A percentile compares a stretch with the other conserved stretches of the same genome.
Evolutionary conservation across 2,113 vertebrate genomes (phyloP).

Genomic region (Illadopsis cleaveri): DNA sequence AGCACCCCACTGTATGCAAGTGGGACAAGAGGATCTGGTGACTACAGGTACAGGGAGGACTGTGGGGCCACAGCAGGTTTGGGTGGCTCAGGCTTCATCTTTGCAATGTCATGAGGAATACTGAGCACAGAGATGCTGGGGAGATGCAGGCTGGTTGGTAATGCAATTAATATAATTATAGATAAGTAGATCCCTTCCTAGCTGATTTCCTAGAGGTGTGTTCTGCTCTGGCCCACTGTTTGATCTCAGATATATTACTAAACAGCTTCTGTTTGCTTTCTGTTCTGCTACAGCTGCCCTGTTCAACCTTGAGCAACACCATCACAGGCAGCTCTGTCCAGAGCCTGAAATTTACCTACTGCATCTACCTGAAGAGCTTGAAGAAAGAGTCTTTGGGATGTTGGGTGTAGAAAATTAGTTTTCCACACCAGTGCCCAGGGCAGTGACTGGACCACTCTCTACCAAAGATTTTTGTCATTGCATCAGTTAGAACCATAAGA

Average conservation of each 20-base stretch:
- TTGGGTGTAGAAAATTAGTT: fast-evolving
- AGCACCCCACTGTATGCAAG: background rate
- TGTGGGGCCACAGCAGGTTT: background rate
- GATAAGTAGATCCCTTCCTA: background rate
- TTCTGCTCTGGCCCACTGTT: background rate
- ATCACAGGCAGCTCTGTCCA: background rate
- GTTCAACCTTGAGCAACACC: background rate
- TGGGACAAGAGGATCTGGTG: background rate
- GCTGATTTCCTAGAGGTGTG: background rate
- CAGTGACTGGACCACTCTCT: background rate
- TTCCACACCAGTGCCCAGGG: background rate
- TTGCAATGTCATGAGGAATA: background rate
- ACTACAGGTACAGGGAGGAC: background rate
- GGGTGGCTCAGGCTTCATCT: background rate
- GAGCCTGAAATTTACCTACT: background rate
- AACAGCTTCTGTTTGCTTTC: background rate
- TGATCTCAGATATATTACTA: background rate
- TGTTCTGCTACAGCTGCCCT: background rate
- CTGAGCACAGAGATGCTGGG: background rate
- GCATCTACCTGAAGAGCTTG: background rate
- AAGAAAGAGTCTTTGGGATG: background rate
- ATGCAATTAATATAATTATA: background rate
- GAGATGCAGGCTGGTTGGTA: background rate
- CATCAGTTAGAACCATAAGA: background rate
- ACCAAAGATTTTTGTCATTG: background rate